A percentile compares a stretch with the other conserved stretches of the same genome.
Evolutionary conservation across 2,113 vertebrate species (phyloP).

Genomic region (Puffinus mauretanicus): DNA sequence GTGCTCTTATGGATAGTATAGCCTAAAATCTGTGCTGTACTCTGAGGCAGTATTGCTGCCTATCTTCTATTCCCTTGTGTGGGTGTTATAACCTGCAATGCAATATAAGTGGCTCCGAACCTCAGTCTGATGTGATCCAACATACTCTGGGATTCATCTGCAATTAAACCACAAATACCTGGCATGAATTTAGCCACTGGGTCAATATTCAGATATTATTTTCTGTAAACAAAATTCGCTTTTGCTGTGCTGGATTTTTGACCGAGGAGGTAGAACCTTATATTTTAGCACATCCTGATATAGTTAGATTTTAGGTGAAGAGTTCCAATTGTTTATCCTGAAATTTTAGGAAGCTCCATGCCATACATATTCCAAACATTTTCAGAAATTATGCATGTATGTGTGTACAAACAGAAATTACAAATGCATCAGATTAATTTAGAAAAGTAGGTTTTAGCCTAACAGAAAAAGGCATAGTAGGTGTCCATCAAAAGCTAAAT

Average conservation of each 20-base stretch:
- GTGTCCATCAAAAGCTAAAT: neutral
- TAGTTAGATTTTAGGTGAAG: neutral
- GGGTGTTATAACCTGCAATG: neutral
- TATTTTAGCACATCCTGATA: neutral
- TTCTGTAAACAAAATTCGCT: neutral
- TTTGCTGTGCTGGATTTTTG: neutral
- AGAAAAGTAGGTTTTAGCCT: neutral
- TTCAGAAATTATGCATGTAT: neutral
- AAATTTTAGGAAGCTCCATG: neutral
- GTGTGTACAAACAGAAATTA: neutral
- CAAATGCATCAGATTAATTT: neutral
- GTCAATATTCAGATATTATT: neutral
- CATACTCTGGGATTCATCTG: neutral
- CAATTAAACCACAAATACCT: neutral
- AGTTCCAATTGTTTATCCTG: neutral
- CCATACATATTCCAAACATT: neutral
- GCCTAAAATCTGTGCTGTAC: neutral
- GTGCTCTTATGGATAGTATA: neutral
- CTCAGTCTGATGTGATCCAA: neutral
- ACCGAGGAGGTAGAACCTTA: neutral
- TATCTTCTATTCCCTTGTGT: neutral
- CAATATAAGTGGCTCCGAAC: neutral
- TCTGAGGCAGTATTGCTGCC: neutral
- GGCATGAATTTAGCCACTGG: neutral
- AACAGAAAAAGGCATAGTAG: neutral